Evolutionary conservation across 30 jellyfish, hydroid and myxozoan genomes (phyloP).

Genomic region (Hydractinia symbiolongicarpus): DNA sequence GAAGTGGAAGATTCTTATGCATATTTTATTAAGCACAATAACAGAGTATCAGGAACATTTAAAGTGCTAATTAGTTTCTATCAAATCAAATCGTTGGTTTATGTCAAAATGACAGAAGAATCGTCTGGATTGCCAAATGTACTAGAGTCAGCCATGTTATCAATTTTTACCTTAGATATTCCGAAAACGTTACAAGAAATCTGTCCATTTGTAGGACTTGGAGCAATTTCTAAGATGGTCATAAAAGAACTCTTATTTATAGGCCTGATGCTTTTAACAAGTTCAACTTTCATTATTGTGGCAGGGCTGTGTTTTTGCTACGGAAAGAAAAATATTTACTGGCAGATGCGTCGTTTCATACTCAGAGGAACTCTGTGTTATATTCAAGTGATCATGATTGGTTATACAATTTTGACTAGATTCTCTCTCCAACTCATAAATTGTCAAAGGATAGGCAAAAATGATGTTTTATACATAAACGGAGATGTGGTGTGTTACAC

Average conservation of each 20-base stretch:
- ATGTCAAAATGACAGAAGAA: not conserved
- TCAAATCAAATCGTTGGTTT: not conserved
- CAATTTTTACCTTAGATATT: not conserved
- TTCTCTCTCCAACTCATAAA: not conserved
- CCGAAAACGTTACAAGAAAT: not conserved
- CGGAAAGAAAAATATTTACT: not conserved
- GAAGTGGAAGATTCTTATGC: not conserved
- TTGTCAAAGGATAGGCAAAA: not conserved
- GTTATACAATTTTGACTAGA: not conserved
- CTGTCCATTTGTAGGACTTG: not conserved
- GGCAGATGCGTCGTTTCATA: not conserved
- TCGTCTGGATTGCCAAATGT: not conserved
- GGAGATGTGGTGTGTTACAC: not conserved
- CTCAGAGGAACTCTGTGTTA: not conserved
- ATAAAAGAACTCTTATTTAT: not conserved
- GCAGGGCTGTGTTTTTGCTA: not conserved
- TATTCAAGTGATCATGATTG: not conserved
- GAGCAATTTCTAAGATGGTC: not conserved
- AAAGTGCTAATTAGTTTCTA: not conserved
- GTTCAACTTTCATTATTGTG: not conserved
- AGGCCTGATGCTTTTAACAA: not conserved
- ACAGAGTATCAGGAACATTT: not conserved
- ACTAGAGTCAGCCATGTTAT: not conserved
- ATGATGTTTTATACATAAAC: not conserved
- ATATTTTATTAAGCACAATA: not conserved